A percentile compares a stretch with the other conserved stretches of the same genome.
Evolutionary conservation across 2,113 vertebrate genomes (phyloP).

Genomic region (Nothoprocta perdicaria): DNA sequence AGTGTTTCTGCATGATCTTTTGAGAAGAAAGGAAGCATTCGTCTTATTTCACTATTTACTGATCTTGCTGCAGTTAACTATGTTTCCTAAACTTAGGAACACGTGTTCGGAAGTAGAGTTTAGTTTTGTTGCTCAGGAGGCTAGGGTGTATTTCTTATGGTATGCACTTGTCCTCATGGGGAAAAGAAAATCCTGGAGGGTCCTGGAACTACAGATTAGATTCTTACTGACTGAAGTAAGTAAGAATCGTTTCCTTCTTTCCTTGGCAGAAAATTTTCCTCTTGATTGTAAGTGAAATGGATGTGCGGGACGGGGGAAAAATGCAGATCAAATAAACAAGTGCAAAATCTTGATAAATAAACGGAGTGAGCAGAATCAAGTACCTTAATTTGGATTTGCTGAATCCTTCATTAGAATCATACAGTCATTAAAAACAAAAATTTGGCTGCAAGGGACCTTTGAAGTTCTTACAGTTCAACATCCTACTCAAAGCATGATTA

Average conservation of each 20-base stretch:
- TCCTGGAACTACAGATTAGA: constrained; percentile 21
- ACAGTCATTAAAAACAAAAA: neutral
- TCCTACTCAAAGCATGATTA: neutral
- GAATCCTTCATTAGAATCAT: neutral
- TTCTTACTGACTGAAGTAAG: constrained; percentile 24
- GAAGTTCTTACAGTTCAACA: neutral
- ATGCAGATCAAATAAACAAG: neutral
- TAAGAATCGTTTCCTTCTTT: neutral
- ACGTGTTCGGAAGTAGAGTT: constrained; percentile 21
- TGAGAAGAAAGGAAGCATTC: constrained; percentile 18
- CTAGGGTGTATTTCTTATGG: constrained; percentile 31
- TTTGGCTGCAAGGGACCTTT: neutral
- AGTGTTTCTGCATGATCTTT: neutral
- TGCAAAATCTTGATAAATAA: neutral
- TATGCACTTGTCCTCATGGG: neutral
- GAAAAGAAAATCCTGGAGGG: constrained; percentile 37
- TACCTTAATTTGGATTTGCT: neutral
- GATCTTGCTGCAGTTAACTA: constrained; percentile 22
- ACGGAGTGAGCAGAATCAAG: neutral
- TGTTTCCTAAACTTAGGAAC: constrained; percentile 14
- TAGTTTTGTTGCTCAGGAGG: constrained; percentile 19
- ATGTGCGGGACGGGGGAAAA: neutral
- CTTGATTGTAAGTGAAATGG: neutral
- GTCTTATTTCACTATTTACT: neutral
- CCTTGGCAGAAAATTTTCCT: constrained; percentile 1